Percentiles rank a stretch among this genome's conserved stretches.
Conservation (phyloP, 1,140 invertebrate genomes). For the Tetragnatha versicolor region DNA sequence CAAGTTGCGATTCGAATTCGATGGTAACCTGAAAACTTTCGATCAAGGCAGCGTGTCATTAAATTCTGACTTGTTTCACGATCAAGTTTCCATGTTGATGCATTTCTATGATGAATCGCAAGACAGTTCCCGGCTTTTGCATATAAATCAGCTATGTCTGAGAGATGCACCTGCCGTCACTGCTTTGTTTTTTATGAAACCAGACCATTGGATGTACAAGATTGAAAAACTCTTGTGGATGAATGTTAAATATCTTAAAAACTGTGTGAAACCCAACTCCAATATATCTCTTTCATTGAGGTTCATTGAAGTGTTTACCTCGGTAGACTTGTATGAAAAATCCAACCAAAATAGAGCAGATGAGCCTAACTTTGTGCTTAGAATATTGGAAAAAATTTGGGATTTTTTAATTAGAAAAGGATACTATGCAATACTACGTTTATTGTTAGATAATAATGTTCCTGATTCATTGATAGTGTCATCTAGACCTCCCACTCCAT, state of each 20-base stretch:
- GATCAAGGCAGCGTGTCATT: neutral
- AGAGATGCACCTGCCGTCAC: neutral
- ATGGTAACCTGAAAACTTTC: constrained; percentile 4
- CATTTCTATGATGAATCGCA: constrained; percentile 38
- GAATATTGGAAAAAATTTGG: constrained; percentile 54
- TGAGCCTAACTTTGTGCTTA: neutral
- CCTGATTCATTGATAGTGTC: constrained; percentile 72
- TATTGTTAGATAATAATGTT: constrained; percentile 47
- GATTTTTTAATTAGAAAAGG: constrained; percentile 58
- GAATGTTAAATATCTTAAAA: constrained; percentile 41
- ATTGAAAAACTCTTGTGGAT: constrained; percentile 44
- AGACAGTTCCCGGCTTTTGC: constrained; percentile 4
- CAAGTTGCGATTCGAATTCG: constrained; percentile 22
- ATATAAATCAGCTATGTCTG: constrained; percentile 15
- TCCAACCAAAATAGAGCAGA: neutral
- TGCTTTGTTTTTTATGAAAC: neutral
- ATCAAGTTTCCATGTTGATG: constrained; percentile 28
- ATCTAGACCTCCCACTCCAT: constrained; percentile 79
- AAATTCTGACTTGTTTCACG: constrained; percentile 15
- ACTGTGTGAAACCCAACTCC: constrained; percentile 17
- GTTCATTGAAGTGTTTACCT: constrained; percentile 56
- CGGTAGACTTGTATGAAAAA: constrained; percentile 34
- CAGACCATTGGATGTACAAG: constrained; percentile 25
- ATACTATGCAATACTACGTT: constrained; percentile 68
- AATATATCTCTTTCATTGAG: constrained; percentile 53